phyloP scores from a whole-genome alignment of 23 tunicate species.

The Oikopleura vanhoeffeni region DNA sequence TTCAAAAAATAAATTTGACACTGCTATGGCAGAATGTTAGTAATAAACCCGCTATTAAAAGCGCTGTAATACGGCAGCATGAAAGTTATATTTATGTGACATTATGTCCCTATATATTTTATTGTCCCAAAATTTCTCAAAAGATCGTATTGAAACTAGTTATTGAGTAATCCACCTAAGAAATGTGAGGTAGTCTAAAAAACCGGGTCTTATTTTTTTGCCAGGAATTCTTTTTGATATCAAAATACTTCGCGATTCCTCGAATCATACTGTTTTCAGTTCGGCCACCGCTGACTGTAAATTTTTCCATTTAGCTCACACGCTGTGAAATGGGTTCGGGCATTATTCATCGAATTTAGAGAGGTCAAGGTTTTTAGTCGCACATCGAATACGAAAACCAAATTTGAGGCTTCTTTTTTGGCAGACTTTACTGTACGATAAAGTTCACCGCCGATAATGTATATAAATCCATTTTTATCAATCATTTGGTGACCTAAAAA shows the following conservation, averaged over 20 bases:
- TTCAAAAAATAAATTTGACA: no score
- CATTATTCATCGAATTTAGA: neutral
- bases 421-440: neutral
- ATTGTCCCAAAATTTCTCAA: no score
- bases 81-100: no score
- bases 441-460: neutral
- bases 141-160: no score
- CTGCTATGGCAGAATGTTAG: no score
- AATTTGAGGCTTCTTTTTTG: neutral
- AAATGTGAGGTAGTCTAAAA: no score
- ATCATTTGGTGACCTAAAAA: neutral
- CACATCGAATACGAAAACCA: neutral
- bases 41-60: no score
- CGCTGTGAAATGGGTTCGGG: slow-evolving; percentile 1
- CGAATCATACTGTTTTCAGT: neutral
- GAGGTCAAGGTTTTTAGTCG: neutral
- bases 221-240: neutral
- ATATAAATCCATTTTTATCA: neutral
- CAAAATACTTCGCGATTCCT: neutral
- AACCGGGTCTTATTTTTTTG: neutral
- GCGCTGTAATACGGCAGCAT: no score
- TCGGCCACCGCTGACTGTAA: neutral
- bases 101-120: no score
- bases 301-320: neutral
- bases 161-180: no score